Evolutionary conservation across 1,140 invertebrate species (phyloP).

Genomic region (Caerostris extrusa): DNA sequence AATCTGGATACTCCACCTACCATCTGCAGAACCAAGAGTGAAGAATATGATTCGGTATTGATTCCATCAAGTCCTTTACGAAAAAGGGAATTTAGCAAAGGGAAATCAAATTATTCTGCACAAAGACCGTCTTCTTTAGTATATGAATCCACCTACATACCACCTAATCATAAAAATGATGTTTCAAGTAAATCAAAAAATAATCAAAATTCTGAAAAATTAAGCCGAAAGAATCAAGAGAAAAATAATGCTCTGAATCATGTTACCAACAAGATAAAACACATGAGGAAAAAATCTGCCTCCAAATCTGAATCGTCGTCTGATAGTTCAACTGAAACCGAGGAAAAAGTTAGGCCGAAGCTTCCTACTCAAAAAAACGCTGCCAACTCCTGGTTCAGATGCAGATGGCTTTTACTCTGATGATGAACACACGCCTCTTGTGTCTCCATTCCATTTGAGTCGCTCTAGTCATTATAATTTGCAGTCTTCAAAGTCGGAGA

Average conservation of each 20-base stretch:
- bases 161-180: conserved; percentile 18
- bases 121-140: conserved; percentile 63
- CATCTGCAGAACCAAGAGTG: conserved; percentile 51
- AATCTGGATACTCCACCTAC: conserved; percentile 35
- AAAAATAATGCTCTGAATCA: conserved; percentile 52
- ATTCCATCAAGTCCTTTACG: conserved; percentile 44
- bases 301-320: conserved; percentile 51
- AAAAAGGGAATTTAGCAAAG: neutral
- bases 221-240: conserved; percentile 23
- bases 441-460: conserved; percentile 78
- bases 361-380: conserved; percentile 12
- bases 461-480: conserved; percentile 73
- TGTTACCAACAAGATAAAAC: conserved; percentile 37
- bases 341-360: conserved; percentile 66
- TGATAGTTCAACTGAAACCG: conserved; percentile 71
- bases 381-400: conserved; percentile 50
- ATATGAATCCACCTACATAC: conserved; percentile 31
- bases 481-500: conserved; percentile 67
- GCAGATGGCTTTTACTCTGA: conserved; percentile 72
- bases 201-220: conserved; percentile 18
- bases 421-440: conserved; percentile 76
- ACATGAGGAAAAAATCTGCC: conserved; percentile 37
- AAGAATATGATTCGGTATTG: conserved; percentile 59
- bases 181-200: conserved; percentile 50
- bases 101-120: neutral